Base-by-base conservation (phyloP, 2,113 vertebrate genomes). In the Amphilophus citrinellus region DNA sequence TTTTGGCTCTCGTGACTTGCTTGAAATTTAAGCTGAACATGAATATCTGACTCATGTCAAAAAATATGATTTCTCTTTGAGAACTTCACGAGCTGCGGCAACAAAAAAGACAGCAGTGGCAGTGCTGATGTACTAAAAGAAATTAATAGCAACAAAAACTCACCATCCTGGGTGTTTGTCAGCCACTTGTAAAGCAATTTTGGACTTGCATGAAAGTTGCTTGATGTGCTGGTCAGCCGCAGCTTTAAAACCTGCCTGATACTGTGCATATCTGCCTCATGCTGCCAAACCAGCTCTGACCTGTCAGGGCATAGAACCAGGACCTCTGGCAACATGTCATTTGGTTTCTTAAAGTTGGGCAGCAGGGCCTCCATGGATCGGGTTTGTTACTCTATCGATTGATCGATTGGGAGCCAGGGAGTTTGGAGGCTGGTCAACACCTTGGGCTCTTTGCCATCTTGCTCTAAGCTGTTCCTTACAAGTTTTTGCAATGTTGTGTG, bases 41-140 rank as follows among this genome's bases (percentile, higher is more conserved):
- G 22, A 71, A 30, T 0, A 2, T 30, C 44, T 50, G 0, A 0
- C 15, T 50, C 42, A 4, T 30, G 65, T 71, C 1, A 71, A 1
- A 68, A 56, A 47, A 15, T 17, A 53, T 17, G 39, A 68, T 2
- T 30, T 30, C 42, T 13, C 2, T 44, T 44, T 44, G 11, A 44
- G 8, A 47, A 8, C 63, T 10, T 0, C 65, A 47, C 5, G 22
- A 47, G 22, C 27, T 22, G 10, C 20, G 5, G 61, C 0, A 0
- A 37, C 30, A 37, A 62, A 62, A 62, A 7, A 0, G 8, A 6
- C 0, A 0, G 22, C 14, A 18, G 42, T 18, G 65, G 6, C 17
- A 7, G 15, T 53, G 65, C 65, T 30, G 42, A 47, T 1, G 9
- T 1, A 5, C 65, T 0, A 24, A 11, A 50, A 71, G 9, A 7